Evolutionary conservation across 1,140 invertebrate genomes (phyloP), one percentile per base, ranked within the genome.

Genomic region (Coelopa frigida): DNA sequence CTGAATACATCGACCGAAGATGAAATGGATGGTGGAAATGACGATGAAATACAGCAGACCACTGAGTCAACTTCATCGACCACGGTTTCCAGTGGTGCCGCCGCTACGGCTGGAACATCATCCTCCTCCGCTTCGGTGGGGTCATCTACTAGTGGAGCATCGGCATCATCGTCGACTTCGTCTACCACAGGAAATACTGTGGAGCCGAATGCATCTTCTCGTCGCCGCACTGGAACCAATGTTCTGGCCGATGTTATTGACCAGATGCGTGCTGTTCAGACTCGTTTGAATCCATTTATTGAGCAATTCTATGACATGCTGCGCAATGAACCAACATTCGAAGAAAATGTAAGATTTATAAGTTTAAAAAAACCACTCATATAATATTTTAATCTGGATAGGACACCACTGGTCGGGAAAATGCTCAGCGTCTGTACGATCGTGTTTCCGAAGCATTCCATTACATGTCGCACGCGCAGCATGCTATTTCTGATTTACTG

Each of bases 401-500:
- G 73, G 62, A 68, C 41, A 68, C 68, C 32, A 53, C 61, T n/a
- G 61, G 63, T 2, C 64, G 72, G 0, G 72, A 74, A 42, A 66
- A 74, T 47, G 74, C 74, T 5, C 84, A 88, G 58, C 72, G 75
- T 4, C 66, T 83, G 18, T 79, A 84, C 29, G 82, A 85, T 56
- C 71, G 80, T 12, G 82, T 89, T 1, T 84, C 83, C 0, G 82
- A 88, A 64, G 74, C 84, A 18, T 74, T 93, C 49, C 93, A 96
- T 62, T 83, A 81, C 44, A 71, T 94, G 43, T 80, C 87, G 5
- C 93, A 95, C 61, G 83, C 85, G 18, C 86, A 87, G 65, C 93
- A 96, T 66, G 81, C 84, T 4, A 71, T 93, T 8, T 94, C 89
- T 60, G 92, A 96, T 58, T 75, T 92, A 23, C 83, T 83, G 65